phyloP scores from a whole-genome alignment of 2,888 invertebrate species.

The Sinelater perroti region DNA sequence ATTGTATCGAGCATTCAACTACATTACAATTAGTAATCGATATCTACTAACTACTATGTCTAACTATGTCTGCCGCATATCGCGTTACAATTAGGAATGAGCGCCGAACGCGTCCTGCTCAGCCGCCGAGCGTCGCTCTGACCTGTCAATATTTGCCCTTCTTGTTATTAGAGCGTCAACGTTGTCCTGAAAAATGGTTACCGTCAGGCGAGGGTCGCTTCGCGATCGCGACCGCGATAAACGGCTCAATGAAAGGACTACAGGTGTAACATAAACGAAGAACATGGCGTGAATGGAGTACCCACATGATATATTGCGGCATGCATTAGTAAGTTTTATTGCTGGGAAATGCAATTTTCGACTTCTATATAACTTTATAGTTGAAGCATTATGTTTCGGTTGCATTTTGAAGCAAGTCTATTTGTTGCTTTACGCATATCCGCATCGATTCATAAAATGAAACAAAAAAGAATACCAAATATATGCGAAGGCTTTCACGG shows the following conservation, averaged over 20 bases:
- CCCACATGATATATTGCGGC: too few species aligned
- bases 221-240: constrained; percentile 10
- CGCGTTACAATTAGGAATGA: constrained; percentile 41
- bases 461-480: too few species aligned
- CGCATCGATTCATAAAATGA: too few species aligned
- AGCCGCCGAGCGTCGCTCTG: constrained; percentile 13
- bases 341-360: too few species aligned
- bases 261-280: not conserved
- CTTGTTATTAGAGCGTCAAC: constrained; percentile 4
- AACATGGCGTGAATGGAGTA: too few species aligned
- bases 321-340: too few species aligned
- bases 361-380: too few species aligned
- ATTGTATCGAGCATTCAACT: constrained; percentile 31
- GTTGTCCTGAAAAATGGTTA: not conserved
- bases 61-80: constrained; percentile 42
- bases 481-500: too few species aligned
- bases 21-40: constrained; percentile 44
- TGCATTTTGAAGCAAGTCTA: too few species aligned
- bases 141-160: constrained; percentile 27
- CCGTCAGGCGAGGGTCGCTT: constrained; percentile 18
- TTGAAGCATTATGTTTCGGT: too few species aligned
- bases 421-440: too few species aligned
- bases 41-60: constrained; percentile 41
- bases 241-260: not conserved
- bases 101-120: constrained; percentile 17